phyloP scores from a whole-genome alignment of 2,797 vertebrate species.

The Hypotaenidia okinawae region DNA sequence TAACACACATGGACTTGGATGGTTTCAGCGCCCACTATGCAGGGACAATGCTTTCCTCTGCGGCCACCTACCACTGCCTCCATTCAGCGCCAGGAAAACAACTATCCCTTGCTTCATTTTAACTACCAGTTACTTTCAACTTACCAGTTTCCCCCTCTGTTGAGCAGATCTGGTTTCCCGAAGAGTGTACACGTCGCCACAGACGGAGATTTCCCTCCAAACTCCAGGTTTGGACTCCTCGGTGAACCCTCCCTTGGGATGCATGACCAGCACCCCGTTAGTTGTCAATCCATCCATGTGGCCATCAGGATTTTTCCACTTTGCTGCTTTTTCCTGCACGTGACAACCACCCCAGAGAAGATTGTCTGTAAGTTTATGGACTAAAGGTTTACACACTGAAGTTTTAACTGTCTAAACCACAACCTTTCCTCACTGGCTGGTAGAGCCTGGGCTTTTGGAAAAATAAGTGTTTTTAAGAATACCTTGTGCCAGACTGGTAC shows the following conservation, averaged over 20 bases:
- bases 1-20: no score
- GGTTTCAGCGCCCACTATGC: background rate
- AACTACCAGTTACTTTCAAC: background rate
- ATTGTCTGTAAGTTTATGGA: background rate
- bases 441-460: background rate
- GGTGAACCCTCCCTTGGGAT: conserved; percentile 93
- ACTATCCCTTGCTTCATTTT: background rate
- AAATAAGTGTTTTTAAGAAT: background rate
- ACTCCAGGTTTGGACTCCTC: conserved; percentile 95
- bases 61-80: background rate
- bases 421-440: background rate
- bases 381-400: background rate
- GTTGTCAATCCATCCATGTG: conserved; percentile 99
- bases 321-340: conserved; percentile 94
- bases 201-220: conserved; percentile 98
- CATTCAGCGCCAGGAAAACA: background rate
- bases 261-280: conserved; percentile 98
- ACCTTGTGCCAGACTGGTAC: background rate
- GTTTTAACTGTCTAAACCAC: background rate
- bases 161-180: conserved; percentile 97
- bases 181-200: conserved; percentile 96
- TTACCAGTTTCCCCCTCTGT: conserved; percentile 93
- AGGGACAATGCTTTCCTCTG: background rate
- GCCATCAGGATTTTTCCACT: conserved; percentile 98
- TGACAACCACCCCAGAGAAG: background rate